These are phyloP conservation scores for Altica lythri DNA, from an alignment of 2,888 invertebrate species.

Conservation along the genomic window DNA sequence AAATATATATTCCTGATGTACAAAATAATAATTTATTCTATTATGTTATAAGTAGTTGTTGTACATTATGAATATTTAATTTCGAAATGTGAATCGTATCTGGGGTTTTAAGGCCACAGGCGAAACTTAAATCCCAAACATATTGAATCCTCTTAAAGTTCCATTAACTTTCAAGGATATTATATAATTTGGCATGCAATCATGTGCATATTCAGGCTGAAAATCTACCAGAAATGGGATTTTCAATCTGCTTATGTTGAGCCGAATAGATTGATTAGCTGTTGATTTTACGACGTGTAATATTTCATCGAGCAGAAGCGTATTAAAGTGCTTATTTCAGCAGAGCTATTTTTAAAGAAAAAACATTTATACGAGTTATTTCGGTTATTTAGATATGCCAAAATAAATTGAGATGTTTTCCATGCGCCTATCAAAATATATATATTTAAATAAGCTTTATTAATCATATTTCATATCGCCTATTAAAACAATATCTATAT, in stretches of 20 bases:
- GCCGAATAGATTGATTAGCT: slow-evolving; percentile 24
- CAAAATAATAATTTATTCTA: too few species aligned
- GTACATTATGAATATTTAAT: too few species aligned
- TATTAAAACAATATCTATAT: too few species aligned
- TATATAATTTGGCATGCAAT: slow-evolving; percentile 17
- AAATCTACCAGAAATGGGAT: slow-evolving; percentile 20
- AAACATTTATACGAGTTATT: slow-evolving; percentile 1
- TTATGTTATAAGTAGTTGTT: too few species aligned
- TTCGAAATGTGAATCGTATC: too few species aligned
- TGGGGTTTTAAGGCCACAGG: too few species aligned
- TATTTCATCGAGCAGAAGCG: slow-evolving; percentile 14
- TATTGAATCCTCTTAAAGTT: slow-evolving; percentile 11
- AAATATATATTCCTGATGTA: too few species aligned
- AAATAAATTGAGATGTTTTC: slow-evolving; percentile 12
- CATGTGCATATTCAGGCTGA: slow-evolving; percentile 22
- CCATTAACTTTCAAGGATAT: slow-evolving; percentile 17
- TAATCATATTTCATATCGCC: too few species aligned
- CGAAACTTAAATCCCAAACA: too few species aligned
- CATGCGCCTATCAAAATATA: too few species aligned
- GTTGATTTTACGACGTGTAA: slow-evolving; percentile 19
- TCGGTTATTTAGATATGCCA: slow-evolving; percentile 11
- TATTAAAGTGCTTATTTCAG: slow-evolving; percentile 19
- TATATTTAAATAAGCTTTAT: too few species aligned
- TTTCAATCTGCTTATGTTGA: slow-evolving; percentile 26
- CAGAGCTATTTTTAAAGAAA: slow-evolving; percentile 14